Conservation (phyloP, 2,888 invertebrate species). For the Dysmachus trigonus region DNA sequence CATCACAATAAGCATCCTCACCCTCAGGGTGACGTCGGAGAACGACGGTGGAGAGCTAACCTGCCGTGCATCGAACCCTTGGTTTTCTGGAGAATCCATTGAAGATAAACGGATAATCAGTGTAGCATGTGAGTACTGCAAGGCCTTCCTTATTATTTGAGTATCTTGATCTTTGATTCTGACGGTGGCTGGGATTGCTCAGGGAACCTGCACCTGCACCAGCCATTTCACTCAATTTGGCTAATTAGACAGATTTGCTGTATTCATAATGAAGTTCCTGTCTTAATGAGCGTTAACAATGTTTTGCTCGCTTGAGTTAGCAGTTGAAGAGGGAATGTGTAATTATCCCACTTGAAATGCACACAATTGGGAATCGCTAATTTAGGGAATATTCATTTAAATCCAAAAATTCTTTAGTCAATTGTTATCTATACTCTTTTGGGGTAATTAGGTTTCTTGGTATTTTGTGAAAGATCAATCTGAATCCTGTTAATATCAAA, state of each 20-base stretch:
- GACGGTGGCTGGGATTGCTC: neutral
- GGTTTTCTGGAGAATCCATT: slow-evolving; percentile 82
- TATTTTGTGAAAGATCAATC: neutral
- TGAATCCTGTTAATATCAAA: too few species aligned
- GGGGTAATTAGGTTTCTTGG: neutral
- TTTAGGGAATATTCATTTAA: neutral
- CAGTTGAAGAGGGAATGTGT: neutral
- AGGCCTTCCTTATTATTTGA: neutral
- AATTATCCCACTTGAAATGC: neutral
- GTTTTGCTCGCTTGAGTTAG: neutral
- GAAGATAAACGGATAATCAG: slow-evolving; percentile 81
- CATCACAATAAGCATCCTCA: slow-evolving; percentile 78
- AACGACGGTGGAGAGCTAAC: slow-evolving; percentile 85
- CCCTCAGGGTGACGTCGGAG: slow-evolving; percentile 77
- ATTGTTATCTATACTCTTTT: neutral
- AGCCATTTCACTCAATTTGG: neutral
- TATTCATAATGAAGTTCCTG: neutral
- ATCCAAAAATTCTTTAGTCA: neutral
- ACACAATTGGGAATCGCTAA: neutral
- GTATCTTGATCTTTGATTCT: neutral
- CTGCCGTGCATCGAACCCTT: slow-evolving; percentile 86
- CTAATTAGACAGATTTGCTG: neutral
- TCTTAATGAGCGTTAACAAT: neutral
- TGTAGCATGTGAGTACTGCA: slow-evolving; percentile 79
- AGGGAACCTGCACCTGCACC: neutral